Evolutionary conservation across 1,140 invertebrate genomes (phyloP), one percentile per base, ranked within the genome.

Genomic region (Lepidostoma basale): DNA sequence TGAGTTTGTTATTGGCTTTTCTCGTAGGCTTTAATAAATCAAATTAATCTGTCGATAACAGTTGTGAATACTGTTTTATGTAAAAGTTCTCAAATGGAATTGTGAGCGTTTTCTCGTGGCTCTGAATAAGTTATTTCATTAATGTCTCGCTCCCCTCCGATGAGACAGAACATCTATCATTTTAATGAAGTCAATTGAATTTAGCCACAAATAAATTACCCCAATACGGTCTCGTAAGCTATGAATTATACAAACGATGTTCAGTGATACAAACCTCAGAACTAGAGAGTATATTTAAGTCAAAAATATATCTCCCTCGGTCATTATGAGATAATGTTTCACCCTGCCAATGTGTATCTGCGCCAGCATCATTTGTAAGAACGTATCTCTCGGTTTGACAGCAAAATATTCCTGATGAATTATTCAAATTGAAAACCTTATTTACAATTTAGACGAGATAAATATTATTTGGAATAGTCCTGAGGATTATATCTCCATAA

Each of bases 181-280:
- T 47, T 47, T 47, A 47, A 47, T 23, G 44, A 47, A 20, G 44
- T 47, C 44, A 47, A 47, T 47, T 47, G 44, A 47, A 47, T 47
- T 22, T 47, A 3, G 20, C 44, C 44, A 10, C 20, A 47, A 10
- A 47, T 47, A 25, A 47, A 47, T 47, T 47, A 47, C 22, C 44
- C 20, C 44, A 23, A 47, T 47, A 22, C 44, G 12, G 20, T 47
- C 22, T 6, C 3, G 1, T 47, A 47, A 47, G 44, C 23, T 47
- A 8, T 18, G 20, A 25, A 47, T 47, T 47, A 23, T 47, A 47
- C 44, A 23, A 47, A 47, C 44, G 20, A 47, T 12, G 44, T n/a
- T 36, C 33, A n/a, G 9, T 36, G 10, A 36, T 36, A 36, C 33
- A 36, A n/a, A 36, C 14, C 33, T 36, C 9, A n/a, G n/a, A n/a